Conservation (phyloP, 1,140 invertebrate genomes). For the Bombus waltoni region DNA sequence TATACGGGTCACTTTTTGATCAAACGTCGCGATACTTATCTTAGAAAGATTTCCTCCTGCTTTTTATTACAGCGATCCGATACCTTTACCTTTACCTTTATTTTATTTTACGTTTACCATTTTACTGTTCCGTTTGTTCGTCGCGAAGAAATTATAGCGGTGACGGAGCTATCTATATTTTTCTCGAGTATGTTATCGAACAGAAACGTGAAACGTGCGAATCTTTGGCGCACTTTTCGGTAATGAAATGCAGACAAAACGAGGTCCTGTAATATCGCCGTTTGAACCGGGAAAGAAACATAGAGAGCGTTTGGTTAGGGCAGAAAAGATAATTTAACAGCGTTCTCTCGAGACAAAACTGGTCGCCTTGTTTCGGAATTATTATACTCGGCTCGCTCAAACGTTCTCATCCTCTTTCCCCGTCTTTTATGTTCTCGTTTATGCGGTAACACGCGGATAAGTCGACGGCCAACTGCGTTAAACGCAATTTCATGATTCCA, state of each 20-base stretch:
- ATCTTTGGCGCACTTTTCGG: no score
- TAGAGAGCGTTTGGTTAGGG: neutral
- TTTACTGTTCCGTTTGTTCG: no score
- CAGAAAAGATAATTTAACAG: neutral
- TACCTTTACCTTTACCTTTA: no score
- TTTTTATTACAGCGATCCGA: no score
- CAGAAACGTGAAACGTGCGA: no score
- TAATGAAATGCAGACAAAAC: neutral
- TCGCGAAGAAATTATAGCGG: no score
- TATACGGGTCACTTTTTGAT: no score
- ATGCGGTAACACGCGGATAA: neutral
- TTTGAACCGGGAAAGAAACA: neutral
- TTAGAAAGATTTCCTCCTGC: no score
- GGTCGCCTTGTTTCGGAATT: neutral
- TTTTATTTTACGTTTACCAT: no score
- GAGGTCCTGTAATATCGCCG: neutral
- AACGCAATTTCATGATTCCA: neutral
- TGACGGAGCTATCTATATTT: no score
- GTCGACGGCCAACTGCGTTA: neutral
- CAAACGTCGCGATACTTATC: no score
- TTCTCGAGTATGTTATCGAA: no score
- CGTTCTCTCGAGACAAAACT: neutral
- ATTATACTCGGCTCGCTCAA: neutral
- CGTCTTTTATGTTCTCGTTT: slow-evolving; percentile 22
- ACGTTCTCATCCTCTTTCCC: neutral